Conservation (phyloP, 1,140 invertebrate genomes). For the Aricia agestis region DNA sequence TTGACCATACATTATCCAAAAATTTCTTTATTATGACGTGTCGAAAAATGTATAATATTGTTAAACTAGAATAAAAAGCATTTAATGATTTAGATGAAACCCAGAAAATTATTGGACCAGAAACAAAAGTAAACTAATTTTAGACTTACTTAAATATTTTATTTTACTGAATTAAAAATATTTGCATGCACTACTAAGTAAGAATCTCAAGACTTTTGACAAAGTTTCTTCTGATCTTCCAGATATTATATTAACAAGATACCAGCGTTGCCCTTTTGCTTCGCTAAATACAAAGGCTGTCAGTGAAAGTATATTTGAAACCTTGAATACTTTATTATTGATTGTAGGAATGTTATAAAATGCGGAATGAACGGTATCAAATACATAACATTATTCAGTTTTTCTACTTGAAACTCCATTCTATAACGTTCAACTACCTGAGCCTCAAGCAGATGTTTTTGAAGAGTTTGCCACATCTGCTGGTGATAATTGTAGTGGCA, state of each 20-base stretch:
- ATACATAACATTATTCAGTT: background rate
- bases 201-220: background rate
- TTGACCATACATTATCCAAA: too few relatives aligned
- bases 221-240: background rate
- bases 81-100: too few relatives aligned
- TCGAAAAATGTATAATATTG: too few relatives aligned
- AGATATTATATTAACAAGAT: background rate
- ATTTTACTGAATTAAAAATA: background rate
- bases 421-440: slow-evolving; percentile 7
- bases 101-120: background rate
- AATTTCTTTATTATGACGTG: too few relatives aligned
- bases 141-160: background rate
- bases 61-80: too few relatives aligned
- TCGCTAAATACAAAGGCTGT: background rate
- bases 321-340: slow-evolving; percentile 1
- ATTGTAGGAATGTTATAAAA: background rate
- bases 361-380: slow-evolving; percentile 4
- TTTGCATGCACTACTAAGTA: background rate
- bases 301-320: slow-evolving; percentile 13
- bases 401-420: slow-evolving; percentile 6
- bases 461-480: slow-evolving; percentile 28
- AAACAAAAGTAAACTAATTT: background rate
- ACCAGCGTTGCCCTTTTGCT: background rate
- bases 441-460: slow-evolving; percentile 26
- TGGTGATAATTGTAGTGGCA: slow-evolving; percentile 35